phyloP scores from a whole-genome alignment of 2,888 invertebrate genomes.

The Drosophila antonietae region DNA sequence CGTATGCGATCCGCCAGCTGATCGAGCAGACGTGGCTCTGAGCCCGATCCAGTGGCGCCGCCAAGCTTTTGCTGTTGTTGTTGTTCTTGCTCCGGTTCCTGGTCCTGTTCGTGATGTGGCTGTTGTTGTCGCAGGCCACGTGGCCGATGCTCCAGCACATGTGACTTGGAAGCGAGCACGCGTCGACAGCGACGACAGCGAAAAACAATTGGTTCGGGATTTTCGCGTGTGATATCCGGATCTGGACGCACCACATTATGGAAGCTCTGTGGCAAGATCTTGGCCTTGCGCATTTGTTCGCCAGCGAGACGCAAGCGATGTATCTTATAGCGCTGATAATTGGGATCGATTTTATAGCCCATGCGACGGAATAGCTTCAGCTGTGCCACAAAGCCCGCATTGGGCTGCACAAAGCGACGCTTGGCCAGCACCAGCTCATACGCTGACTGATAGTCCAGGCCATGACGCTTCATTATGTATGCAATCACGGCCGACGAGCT shows the following conservation, averaged over 20 bases:
- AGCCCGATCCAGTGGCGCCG: neutral
- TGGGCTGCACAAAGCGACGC: slow-evolving; percentile 90
- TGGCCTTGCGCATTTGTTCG: slow-evolving; percentile 92
- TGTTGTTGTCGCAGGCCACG: slow-evolving; percentile 22
- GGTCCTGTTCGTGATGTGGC: neutral
- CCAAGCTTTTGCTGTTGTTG: neutral
- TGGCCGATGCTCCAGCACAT: slow-evolving; percentile 89
- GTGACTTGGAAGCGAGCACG: slow-evolving; percentile 92
- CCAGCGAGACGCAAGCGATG: slow-evolving; percentile 92
- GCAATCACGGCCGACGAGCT: slow-evolving; percentile 95
- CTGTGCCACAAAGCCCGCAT: slow-evolving; percentile 92
- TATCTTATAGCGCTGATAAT: slow-evolving; percentile 89
- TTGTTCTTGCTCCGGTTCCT: neutral
- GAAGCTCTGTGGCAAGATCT: slow-evolving; percentile 92
- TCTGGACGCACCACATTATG: slow-evolving; percentile 92
- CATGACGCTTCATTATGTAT: slow-evolving; percentile 93
- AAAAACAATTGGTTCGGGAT: slow-evolving; percentile 93
- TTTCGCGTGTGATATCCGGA: slow-evolving; percentile 90
- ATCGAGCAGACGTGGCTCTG: slow-evolving; percentile 73
- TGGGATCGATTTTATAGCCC: slow-evolving; percentile 89
- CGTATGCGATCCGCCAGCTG: slow-evolving; percentile 80
- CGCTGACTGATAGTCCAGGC: slow-evolving; percentile 90
- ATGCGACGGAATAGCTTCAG: slow-evolving; percentile 92
- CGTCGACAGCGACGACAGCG: slow-evolving; percentile 93
- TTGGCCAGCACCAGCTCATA: slow-evolving; percentile 89